Percentiles rank a stretch among this genome's conserved stretches.
Evolutionary conservation across 2,888 invertebrate genomes (phyloP).

Genomic region (Apodemia mormo): DNA sequence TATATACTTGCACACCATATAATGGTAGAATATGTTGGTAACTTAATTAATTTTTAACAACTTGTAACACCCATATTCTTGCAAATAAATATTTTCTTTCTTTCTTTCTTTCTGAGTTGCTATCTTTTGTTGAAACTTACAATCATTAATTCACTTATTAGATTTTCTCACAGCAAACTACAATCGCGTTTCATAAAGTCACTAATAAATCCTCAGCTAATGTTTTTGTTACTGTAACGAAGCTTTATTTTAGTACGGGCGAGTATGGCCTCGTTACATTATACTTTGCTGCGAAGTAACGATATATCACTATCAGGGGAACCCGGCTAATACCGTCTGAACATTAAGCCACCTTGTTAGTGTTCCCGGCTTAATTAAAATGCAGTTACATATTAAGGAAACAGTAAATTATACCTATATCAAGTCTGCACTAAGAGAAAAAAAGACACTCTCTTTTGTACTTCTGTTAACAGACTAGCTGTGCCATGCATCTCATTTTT

Average conservation of each 20-base stretch:
- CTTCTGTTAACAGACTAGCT: too few species aligned
- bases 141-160: too few species aligned
- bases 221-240: constrained; percentile 3
- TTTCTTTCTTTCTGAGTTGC: too few species aligned
- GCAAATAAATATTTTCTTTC: too few species aligned
- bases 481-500: too few species aligned
- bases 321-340: background rate
- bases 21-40: too few species aligned
- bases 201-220: constrained; percentile 9
- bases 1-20: too few species aligned
- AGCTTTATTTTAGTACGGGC: background rate
- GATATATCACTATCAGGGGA: constrained; percentile 9
- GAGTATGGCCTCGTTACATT: background rate
- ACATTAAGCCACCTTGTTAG: background rate
- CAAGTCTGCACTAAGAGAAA: background rate
- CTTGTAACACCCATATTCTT: too few species aligned
- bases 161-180: too few species aligned
- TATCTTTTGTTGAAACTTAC: too few species aligned
- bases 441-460: background rate
- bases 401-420: background rate
- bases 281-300: background rate
- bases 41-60: too few species aligned
- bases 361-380: background rate
- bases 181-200: background rate
- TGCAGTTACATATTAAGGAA: background rate